Percentiles rank a stretch among this genome's conserved stretches.
Conservation (phyloP, 2,113 vertebrate species). For the Galemys pyrenaicus region DNA sequence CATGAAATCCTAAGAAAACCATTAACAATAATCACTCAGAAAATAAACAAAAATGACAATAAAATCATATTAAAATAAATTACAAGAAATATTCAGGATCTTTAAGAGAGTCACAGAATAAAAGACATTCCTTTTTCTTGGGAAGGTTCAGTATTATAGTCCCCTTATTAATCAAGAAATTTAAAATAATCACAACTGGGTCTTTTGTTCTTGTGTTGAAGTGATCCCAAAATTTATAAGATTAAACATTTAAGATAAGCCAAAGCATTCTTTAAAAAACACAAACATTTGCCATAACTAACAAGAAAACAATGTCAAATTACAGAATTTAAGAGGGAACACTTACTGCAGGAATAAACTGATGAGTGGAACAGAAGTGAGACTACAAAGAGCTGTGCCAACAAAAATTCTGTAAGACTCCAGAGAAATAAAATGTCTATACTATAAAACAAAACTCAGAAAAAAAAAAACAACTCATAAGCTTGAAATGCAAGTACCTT, state of each 20-base stretch:
- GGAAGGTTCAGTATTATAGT: background rate
- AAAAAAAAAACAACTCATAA: no score
- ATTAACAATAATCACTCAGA: background rate
- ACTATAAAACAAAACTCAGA: background rate
- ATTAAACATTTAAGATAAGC: background rate
- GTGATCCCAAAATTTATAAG: background rate
- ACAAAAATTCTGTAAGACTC: background rate
- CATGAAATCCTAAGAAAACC: background rate
- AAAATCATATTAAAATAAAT: background rate
- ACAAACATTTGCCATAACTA: background rate
- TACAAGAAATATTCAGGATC: background rate
- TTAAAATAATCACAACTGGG: background rate
- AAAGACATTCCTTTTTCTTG: conserved; percentile 20
- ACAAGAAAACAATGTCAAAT: conserved; percentile 11
- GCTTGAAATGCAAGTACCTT: background rate
- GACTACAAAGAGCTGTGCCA: background rate
- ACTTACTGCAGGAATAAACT: background rate
- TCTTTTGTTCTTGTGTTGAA: background rate
- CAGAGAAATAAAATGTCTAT: background rate
- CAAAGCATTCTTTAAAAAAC: background rate
- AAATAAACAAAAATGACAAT: background rate
- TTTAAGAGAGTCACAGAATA: conserved; percentile 1
- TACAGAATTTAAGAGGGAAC: background rate
- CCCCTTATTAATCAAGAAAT: background rate
- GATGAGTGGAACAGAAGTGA: background rate